These are phyloP conservation scores for Parnassius apollo DNA, from an alignment of 2,888 invertebrate species.

Conservation along the genomic window DNA sequence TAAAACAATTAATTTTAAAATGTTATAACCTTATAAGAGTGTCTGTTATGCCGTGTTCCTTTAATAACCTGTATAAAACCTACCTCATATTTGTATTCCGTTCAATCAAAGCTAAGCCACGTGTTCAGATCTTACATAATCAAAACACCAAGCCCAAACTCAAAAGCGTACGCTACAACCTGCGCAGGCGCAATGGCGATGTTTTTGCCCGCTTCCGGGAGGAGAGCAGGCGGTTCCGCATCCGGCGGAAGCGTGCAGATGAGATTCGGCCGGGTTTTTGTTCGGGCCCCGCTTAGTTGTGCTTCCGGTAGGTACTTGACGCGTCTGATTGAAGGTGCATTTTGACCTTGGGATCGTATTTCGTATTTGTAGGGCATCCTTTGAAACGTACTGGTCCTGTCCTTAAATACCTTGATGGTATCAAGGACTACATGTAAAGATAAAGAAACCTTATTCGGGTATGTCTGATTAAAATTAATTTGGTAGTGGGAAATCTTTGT, in stretches of 20 bases:
- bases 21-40: not conserved
- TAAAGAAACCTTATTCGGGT: slow-evolving; percentile 12
- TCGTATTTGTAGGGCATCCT: slow-evolving; percentile 44
- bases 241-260: slow-evolving; percentile 70
- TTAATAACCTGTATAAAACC: not conserved
- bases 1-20: too few relatives aligned
- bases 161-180: slow-evolving; percentile 43
- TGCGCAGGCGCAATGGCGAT: slow-evolving; percentile 49
- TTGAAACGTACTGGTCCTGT: slow-evolving; percentile 35
- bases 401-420: slow-evolving; percentile 35
- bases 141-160: slow-evolving; percentile 26
- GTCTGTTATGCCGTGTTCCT: not conserved
- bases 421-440: slow-evolving; percentile 28
- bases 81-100: slow-evolving; percentile 9
- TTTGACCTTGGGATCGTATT: slow-evolving; percentile 68
- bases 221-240: slow-evolving; percentile 66
- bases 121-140: slow-evolving; percentile 29
- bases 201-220: slow-evolving; percentile 54
- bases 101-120: slow-evolving; percentile 22
- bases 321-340: slow-evolving; percentile 64
- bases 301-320: slow-evolving; percentile 51
- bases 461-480: slow-evolving; percentile 25
- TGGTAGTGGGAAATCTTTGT: slow-evolving; percentile 25
- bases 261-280: slow-evolving; percentile 64
- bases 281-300: slow-evolving; percentile 56